Evolutionary conservation across 2,888 invertebrate species (phyloP).

Genomic region (Pheosia gnoma): DNA sequence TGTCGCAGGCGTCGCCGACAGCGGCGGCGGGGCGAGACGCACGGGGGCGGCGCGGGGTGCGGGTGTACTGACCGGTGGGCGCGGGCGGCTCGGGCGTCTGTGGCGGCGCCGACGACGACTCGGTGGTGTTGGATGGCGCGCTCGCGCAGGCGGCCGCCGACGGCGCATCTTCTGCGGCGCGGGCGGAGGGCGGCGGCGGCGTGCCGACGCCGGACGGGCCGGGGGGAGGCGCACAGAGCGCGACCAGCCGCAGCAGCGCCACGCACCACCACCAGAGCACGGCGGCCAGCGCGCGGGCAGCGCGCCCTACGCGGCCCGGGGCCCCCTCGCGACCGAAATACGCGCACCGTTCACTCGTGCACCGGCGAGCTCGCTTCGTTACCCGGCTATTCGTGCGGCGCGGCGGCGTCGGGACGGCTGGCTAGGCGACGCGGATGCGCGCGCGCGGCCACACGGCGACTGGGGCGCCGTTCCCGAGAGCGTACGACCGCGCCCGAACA

Average conservation of each 20-base stretch:
- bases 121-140: slow-evolving; percentile 73
- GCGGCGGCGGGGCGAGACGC: slow-evolving; percentile 13
- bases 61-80: slow-evolving; percentile 70
- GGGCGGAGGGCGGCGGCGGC: slow-evolving; percentile 72
- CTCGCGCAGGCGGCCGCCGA: slow-evolving; percentile 74
- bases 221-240: slow-evolving; percentile 79
- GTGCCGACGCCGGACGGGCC: slow-evolving; percentile 69
- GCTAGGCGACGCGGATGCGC: slow-evolving; percentile 79
- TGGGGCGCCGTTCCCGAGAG: slow-evolving; percentile 77
- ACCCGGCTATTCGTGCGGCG: slow-evolving; percentile 68
- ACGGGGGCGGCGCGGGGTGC: slow-evolving; percentile 17
- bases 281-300: slow-evolving; percentile 83
- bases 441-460: slow-evolving; percentile 83
- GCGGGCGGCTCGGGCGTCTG: slow-evolving; percentile 61
- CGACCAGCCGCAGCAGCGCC: slow-evolving; percentile 83
- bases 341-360: slow-evolving; percentile 74
- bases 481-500: slow-evolving; percentile 81
- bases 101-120: slow-evolving; percentile 58
- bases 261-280: slow-evolving; percentile 83
- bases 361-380: slow-evolving; percentile 63
- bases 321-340: slow-evolving; percentile 79
- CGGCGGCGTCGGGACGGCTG: slow-evolving; percentile 68
- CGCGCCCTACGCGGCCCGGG: slow-evolving; percentile 79
- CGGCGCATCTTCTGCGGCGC: slow-evolving; percentile 76
- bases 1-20: slow-evolving; percentile 15